These are phyloP conservation scores for Tigriopus japonicus DNA, from an alignment of 1,140 invertebrate species.

Conservation along the genomic window DNA sequence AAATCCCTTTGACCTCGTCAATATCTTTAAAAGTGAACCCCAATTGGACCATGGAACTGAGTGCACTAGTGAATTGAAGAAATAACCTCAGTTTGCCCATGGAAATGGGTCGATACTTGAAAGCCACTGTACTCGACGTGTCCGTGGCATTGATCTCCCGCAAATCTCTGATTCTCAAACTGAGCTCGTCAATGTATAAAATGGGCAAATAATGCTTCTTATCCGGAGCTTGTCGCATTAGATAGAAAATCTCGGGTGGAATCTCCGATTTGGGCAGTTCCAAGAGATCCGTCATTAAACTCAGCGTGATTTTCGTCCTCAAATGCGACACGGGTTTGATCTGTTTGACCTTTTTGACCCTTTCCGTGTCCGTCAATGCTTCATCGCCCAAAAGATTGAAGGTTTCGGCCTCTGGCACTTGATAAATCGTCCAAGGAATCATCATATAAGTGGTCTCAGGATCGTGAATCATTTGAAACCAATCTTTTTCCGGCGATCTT, in stretches of 20 bases:
- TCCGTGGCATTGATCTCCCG: constrained; percentile 25
- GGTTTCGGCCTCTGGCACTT: constrained; percentile 44
- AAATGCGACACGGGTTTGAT: constrained; percentile 36
- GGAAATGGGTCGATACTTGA: constrained; percentile 30
- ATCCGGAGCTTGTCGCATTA: constrained; percentile 21
- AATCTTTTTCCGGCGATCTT: constrained; percentile 27
- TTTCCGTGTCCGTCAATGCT: constrained; percentile 16
- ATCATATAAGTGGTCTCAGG: constrained; percentile 32
- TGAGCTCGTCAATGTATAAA: constrained; percentile 56
- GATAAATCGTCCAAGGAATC: constrained; percentile 35
- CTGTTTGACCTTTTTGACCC: constrained; percentile 17
- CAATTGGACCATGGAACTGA: constrained; percentile 45
- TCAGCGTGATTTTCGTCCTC: constrained; percentile 37
- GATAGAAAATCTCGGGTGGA: constrained; percentile 36
- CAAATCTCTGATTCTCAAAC: constrained; percentile 51
- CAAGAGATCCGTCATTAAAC: constrained; percentile 41
- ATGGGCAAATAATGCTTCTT: constrained; percentile 48
- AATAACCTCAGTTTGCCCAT: constrained; percentile 40
- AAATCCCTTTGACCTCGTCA: constrained; percentile 90
- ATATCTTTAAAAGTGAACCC: constrained; percentile 85
- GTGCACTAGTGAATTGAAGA: constrained; percentile 54
- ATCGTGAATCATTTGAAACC: constrained; percentile 30
- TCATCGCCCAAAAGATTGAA: constrained; percentile 49
- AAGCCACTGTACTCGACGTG: constrained; percentile 23
- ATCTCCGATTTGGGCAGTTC: constrained; percentile 36